Evolutionary conservation across 1,140 invertebrate species (phyloP), one percentile per base, ranked within the genome.

Genomic region (Brachionus rotundiformis): DNA sequence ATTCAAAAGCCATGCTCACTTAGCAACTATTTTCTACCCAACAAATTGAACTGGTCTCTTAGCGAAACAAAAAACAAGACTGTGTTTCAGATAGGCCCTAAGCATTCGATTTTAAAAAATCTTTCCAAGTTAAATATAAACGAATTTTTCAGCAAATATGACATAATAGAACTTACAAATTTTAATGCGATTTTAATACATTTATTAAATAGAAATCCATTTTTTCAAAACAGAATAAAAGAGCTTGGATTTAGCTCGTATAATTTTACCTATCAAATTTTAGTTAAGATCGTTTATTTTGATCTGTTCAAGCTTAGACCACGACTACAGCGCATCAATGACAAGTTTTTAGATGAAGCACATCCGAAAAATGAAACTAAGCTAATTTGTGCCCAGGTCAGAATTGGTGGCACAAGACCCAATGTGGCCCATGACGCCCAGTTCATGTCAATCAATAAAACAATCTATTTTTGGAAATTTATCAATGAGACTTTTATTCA

Each of bases 391-490:
- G 73, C 73, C 16, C 73, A 76, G 29, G 47, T 76, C 16, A 76
- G 73, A 76, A 76, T 76, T n/a, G 73, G 73, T 54, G 73, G 73
- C 16, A 31, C 73, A 3, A 76, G 73, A 19, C 73, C 63, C n/a
- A 68, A 68, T 33, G 63, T 68, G 25, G 25, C 29, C n/a, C 31
- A 29, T 29, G 63, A 68, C 31, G n/a, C 7, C 1, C n/a, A 31
- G n/a, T 68, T 68, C 31, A 31, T 68, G 31, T 33, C 25, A 7
- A 68, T 16, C 25, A 33, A 68, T n/a, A 33, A 29, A 13, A 7
- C 63, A 31, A 33, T 31, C n/a, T 33, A 31, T 16, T 68, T 68
- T 33, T 68, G 63, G 63, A 68, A 68, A 31, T 31, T 68, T 31
- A 68, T 68, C 31, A 68, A 68, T 6, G 25, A 68, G 29, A 68